Conservation (phyloP, 2,888 invertebrate genomes). For the Dromius quadrimaculatus region DNA sequence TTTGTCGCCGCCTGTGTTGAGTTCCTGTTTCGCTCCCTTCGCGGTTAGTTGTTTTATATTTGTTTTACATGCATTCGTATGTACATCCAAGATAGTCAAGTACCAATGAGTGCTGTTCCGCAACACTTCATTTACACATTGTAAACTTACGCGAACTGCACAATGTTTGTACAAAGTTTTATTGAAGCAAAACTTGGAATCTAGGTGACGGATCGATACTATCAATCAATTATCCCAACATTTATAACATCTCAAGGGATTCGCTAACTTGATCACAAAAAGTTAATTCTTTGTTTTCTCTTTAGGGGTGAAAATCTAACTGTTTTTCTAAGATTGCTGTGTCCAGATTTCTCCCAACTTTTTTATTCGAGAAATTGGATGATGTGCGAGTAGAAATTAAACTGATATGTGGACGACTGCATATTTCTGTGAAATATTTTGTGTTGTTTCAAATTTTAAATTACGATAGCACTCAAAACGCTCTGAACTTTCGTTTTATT, state of each 20-base stretch:
- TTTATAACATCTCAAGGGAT: too few relatives aligned
- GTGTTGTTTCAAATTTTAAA: slow-evolving; percentile 15
- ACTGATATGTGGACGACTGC: too few relatives aligned
- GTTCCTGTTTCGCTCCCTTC: slow-evolving; percentile 3
- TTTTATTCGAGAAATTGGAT: too few relatives aligned
- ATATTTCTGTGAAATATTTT: too few relatives aligned
- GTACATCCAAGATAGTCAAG: slow-evolving; percentile 1
- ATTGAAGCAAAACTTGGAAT: background rate
- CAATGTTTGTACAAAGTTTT: background rate
- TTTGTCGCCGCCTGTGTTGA: too few relatives aligned
- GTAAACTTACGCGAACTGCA: background rate
- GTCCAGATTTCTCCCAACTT: too few relatives aligned
- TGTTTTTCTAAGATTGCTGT: too few relatives aligned
- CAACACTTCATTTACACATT: slow-evolving; percentile 1
- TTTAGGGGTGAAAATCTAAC: too few relatives aligned
- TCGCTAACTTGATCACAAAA: too few relatives aligned
- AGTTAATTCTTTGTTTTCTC: too few relatives aligned
- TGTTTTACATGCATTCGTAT: background rate
- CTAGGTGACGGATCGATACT: background rate
- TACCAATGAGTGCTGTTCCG: background rate
- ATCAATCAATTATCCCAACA: background rate
- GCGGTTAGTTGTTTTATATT: slow-evolving; percentile 10
- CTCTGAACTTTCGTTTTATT: slow-evolving; percentile 10
- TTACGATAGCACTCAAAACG: background rate
- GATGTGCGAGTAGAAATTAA: too few relatives aligned